Evolutionary conservation across 2,113 vertebrate genomes (phyloP), one percentile per base, ranked within the genome.

Genomic region (Rhinolophus sinicus): DNA sequence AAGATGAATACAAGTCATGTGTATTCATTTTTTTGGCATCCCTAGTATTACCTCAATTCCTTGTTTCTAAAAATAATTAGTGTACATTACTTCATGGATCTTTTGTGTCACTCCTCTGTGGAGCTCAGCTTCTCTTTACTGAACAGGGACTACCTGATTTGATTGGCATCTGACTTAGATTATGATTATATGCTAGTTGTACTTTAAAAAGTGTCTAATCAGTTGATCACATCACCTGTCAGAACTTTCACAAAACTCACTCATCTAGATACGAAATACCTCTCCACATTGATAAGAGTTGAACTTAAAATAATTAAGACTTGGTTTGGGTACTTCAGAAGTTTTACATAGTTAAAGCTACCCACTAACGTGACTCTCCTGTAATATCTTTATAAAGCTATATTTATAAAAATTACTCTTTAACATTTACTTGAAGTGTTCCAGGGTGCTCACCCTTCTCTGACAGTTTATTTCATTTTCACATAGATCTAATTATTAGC

Each of bases 271-370:
- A 73, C 0, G 6, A 44, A 76, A 40, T 40, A 52, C 40, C 8
- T 82, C 54, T 95, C 69, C 81, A 35, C 76, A 50, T 87, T 95
- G 54, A 24, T 67, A 77, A n/a, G 67, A 78, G 81, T 78, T 60
- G 54, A 83, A 65, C n/a, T 93, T 96, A 86, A 67, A 62, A 73
- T 77, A 88, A 73, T 40, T 86, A 30, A 93, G 5, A 91, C 21
- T 24, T 91, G 38, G 8, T 83, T 60, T 87, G 52, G 22, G 8
- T 86, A n/a, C 15, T 69, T 89, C 14, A 84, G 19, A 54, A 4
- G 5, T 72, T 88, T 72, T 72, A 62, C 11, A 52, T 83, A 78
- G 24, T 72, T 94, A 78, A 95, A 91, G 10, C 50, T 90, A 84
- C 15, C 22, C 47, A 76, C 28, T 44, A 76, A 75, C 67, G 21